Conservation (phyloP, 2,797 vertebrate species). For the Pelochelys cantorii region DNA sequence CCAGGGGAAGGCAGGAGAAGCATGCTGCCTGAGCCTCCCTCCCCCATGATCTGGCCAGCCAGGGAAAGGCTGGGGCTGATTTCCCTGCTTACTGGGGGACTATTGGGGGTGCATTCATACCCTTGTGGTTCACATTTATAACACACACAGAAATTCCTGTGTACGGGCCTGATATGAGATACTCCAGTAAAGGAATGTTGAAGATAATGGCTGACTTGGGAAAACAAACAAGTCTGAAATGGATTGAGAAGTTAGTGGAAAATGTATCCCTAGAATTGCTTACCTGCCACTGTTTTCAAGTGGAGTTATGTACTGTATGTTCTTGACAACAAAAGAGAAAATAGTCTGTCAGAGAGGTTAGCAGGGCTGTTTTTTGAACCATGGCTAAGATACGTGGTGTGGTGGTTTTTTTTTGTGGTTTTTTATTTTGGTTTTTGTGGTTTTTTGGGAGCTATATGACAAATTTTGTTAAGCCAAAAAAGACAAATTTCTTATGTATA, state of each 20-base stretch:
- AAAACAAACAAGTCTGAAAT: slow-evolving; percentile 62
- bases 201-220: slow-evolving; percentile 60
- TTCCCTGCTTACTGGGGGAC: too few species aligned
- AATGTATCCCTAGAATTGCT: slow-evolving; percentile 73
- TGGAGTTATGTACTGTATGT: slow-evolving; percentile 72
- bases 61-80: too few species aligned
- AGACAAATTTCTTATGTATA: slow-evolving; percentile 36
- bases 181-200: slow-evolving; percentile 45
- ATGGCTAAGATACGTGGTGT: not conserved
- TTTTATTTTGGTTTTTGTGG: too few species aligned
- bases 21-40: too few species aligned
- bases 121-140: too few species aligned
- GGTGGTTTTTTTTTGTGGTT: too few species aligned
- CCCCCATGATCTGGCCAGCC: too few species aligned
- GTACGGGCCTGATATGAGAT: not conserved
- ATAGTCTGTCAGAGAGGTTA: slow-evolving; percentile 74
- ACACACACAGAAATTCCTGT: too few species aligned
- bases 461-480: slow-evolving; percentile 58
- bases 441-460: not conserved
- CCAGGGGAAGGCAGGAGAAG: too few species aligned
- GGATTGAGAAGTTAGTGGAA: slow-evolving; percentile 69
- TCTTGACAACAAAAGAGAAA: slow-evolving; percentile 72
- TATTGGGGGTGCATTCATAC: too few species aligned
- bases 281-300: slow-evolving; percentile 74
- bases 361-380: not conserved